Conservation (phyloP, 2,113 vertebrate genomes). For the Neopipo cinnamomea region DNA sequence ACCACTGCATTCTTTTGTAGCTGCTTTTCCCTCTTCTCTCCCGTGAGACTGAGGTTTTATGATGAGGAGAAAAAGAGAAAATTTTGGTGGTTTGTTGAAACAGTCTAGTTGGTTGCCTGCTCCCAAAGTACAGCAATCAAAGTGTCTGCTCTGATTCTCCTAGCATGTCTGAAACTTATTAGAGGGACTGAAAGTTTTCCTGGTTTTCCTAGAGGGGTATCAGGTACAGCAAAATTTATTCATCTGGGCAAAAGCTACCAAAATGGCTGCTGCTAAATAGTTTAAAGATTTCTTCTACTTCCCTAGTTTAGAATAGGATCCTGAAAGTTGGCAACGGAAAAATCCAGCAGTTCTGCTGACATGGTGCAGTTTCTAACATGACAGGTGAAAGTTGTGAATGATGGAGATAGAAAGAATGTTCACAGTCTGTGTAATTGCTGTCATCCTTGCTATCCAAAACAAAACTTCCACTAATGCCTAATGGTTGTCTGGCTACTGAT, state of each 20-base stretch:
- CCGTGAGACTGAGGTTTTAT: neutral
- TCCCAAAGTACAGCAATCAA: neutral
- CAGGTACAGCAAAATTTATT: neutral
- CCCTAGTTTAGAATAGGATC: neutral
- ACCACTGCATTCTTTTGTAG: neutral
- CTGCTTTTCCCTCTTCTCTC: neutral
- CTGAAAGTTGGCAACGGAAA: neutral
- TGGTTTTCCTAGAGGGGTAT: neutral
- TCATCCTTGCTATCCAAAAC: neutral
- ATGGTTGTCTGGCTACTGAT: neutral
- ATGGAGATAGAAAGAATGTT: neutral
- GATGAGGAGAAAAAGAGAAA: neutral
- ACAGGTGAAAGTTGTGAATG: neutral
- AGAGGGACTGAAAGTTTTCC: neutral
- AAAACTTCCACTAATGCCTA: neutral
- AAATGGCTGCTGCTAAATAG: neutral
- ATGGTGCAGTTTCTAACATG: neutral
- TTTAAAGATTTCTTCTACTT: neutral
- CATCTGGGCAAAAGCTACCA: neutral
- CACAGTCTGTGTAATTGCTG: neutral
- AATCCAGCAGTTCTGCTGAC: neutral
- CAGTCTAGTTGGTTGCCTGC: neutral
- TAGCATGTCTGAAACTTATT: neutral
- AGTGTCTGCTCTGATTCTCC: neutral
- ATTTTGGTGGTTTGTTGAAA: neutral